phyloP scores from a whole-genome alignment of 2,888 invertebrate genomes.

The Leptothorax acervorum region DNA sequence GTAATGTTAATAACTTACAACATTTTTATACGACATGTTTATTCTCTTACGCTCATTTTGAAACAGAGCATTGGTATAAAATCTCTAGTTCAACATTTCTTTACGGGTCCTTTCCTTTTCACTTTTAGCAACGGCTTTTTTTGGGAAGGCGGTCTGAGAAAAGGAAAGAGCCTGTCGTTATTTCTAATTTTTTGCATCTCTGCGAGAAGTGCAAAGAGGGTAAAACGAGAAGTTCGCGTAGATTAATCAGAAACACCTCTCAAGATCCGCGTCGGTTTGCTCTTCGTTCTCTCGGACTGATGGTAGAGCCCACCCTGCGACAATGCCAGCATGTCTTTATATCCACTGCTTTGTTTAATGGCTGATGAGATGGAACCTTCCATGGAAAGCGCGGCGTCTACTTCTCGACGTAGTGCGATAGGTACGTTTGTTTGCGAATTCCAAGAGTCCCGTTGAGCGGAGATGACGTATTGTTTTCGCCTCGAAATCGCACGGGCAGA shows the following conservation, averaged over 20 bases:
- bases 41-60: constrained; percentile 1
- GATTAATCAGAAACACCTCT: constrained; percentile 83
- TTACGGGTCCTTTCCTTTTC: neutral
- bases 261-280: constrained; percentile 65
- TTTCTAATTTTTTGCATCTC: constrained; percentile 72
- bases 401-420: constrained; percentile 52
- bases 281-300: constrained; percentile 60
- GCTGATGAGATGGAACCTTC: constrained; percentile 83
- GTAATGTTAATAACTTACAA: constrained; percentile 1
- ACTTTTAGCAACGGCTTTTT: neutral
- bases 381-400: constrained; percentile 65
- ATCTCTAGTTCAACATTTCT: neutral
- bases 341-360: constrained; percentile 82
- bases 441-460: constrained; percentile 3
- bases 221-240: constrained; percentile 67
- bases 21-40: neutral
- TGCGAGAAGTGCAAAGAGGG: constrained; percentile 62
- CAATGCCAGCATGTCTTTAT: constrained; percentile 81
- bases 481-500: constrained; percentile 41
- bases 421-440: constrained; percentile 30
- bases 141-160: neutral
- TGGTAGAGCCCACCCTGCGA: constrained; percentile 72
- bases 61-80: neutral
- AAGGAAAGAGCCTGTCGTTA: neutral
- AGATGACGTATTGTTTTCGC: constrained; percentile 47